Evolutionary conservation across 2,113 vertebrate species (phyloP), one percentile per base, ranked within the genome.

Genomic region (Sander lucioperca): DNA sequence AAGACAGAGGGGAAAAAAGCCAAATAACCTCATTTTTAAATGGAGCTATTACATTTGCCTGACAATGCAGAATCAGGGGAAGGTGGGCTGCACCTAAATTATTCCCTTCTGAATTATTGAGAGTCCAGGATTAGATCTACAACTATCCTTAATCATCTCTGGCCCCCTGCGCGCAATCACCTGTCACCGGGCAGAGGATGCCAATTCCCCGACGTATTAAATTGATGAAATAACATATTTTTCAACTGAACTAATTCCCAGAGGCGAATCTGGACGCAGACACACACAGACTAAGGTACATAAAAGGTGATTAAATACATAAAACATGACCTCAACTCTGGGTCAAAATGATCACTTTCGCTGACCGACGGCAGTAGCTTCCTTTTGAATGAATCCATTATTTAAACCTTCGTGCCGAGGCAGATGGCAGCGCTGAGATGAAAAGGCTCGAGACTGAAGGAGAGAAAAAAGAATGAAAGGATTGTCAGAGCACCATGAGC

Each of bases 391-490:
- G 0, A 18, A 58, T 77, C 43, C 50, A 80, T 74, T 85, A 83
- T 76, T 75, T 57, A 69, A 25, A 62, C 54, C 33, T 39, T 59
- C 9, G 16, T 15, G 62, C n/a, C 18, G 21, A 65, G 27, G 50
- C 84, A 54, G 71, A 79, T 43, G 70, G 70, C 30, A 68, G 64
- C 13, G 10, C 14, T n/a, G 66, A 65, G 72, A 85, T 63, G 64
- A 85, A 85, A 79, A 54, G 61, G 47, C 36, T 57, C 1, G 2
- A 56, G 67, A 57, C 30, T 8, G 65, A 78, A 36, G 64, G 12
- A 0, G 45, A 43, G 15, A 39, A 50, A 27, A n/a, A 27, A 15
- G 51, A 61, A 54, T 0, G 4, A 51, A 15, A 19, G 70, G 45
- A 18, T 3, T n/a, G 58, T 62, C 56, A 14, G 33, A 3, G 56